A percentile compares a stretch with the other conserved stretches of the same genome.
Conservation (phyloP, 1,140 invertebrate species). For the Hydropsyche tenuis region DNA sequence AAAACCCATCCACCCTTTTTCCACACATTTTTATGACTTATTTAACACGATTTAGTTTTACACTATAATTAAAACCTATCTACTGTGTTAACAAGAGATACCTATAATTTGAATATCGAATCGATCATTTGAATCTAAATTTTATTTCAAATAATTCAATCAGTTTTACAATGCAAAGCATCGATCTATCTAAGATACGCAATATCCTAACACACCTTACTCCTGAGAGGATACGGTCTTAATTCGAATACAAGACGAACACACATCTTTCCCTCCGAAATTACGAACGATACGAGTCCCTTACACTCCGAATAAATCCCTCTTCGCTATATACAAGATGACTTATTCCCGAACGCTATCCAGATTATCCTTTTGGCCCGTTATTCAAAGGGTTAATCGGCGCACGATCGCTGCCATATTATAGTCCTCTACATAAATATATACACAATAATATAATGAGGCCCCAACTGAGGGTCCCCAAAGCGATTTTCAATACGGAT, state of each 20-base stretch:
- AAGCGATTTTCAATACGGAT: neutral
- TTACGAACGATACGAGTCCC: conserved; percentile 1
- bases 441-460: neutral
- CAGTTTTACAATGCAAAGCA: too few relatives aligned
- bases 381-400: conserved; percentile 19
- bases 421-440: too few relatives aligned
- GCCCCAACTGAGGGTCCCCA: neutral
- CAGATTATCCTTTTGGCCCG: conserved; percentile 18
- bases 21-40: too few relatives aligned
- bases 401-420: conserved; percentile 3
- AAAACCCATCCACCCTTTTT: too few relatives aligned
- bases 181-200: too few relatives aligned
- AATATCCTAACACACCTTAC: too few relatives aligned
- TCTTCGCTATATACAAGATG: neutral
- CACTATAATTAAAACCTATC: too few relatives aligned
- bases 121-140: too few relatives aligned
- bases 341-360: conserved; percentile 7
- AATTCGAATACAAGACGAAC: neutral
- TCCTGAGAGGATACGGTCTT: neutral
- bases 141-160: too few relatives aligned
- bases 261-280: neutral
- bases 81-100: too few relatives aligned
- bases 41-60: too few relatives aligned
- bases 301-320: neutral
- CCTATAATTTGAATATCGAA: too few relatives aligned